Conservation (phyloP, 2,797 vertebrate species). For the Syngnathus rostellatus region DNA sequence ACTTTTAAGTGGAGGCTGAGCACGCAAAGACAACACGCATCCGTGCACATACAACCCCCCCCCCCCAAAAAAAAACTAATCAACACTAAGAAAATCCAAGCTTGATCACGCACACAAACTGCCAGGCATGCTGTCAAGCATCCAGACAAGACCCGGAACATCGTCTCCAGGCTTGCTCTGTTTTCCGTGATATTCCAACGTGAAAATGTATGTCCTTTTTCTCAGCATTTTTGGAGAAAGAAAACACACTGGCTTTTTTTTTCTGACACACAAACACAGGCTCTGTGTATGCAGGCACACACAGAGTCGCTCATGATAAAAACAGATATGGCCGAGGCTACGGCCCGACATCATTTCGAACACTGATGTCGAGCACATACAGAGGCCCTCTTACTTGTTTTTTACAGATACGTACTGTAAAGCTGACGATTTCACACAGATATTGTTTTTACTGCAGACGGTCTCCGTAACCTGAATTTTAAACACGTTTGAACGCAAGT, state of each 20-base stretch:
- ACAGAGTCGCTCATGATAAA: slow-evolving; percentile 41
- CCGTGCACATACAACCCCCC: slow-evolving; percentile 23
- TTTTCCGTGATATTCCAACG: slow-evolving; percentile 54
- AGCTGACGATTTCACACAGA: not conserved
- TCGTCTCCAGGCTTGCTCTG: slow-evolving; percentile 37
- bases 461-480: too few species aligned
- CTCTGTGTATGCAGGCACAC: slow-evolving; percentile 34
- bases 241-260: slow-evolving; percentile 28
- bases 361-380: slow-evolving; percentile 25
- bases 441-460: not conserved
- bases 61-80: slow-evolving; percentile 12
- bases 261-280: slow-evolving; percentile 42
- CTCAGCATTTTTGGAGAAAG: slow-evolving; percentile 37
- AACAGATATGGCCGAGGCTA: slow-evolving; percentile 24
- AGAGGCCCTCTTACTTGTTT: slow-evolving; percentile 19
- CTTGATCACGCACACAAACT: slow-evolving; percentile 32
- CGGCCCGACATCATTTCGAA: slow-evolving; percentile 8
- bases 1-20: slow-evolving; percentile 28
- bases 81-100: slow-evolving; percentile 24
- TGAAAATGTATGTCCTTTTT: slow-evolving; percentile 51
- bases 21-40: slow-evolving; percentile 19
- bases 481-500: too few species aligned
- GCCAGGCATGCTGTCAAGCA: slow-evolving; percentile 61
- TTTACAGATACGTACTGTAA: slow-evolving; percentile 10
- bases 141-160: slow-evolving; percentile 60